Evolutionary conservation across 2,797 vertebrate species (phyloP), one percentile per base, ranked within the genome.

Genomic region (Perodicticus potto): DNA sequence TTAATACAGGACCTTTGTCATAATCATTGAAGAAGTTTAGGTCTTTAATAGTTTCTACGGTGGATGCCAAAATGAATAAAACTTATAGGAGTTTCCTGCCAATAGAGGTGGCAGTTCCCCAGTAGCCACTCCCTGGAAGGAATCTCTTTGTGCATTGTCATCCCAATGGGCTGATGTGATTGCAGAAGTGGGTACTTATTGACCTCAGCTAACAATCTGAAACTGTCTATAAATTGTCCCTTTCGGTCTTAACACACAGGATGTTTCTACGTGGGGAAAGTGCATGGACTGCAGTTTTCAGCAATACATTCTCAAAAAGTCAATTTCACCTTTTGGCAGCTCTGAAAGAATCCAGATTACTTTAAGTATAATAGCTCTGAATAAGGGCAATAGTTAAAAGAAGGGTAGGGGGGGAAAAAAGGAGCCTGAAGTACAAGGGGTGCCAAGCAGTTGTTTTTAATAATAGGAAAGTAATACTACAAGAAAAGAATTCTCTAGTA

Each of bases 251-350:
- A 93, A 93, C 67, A 77, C 77, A 94, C 96, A 96, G 96, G 96
- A 97, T 96, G 70, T 97, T 97, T 97, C 97, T 95, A 93, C 84
- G 57, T 86, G 70, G 93, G 27, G 80, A 94, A 97, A 98, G 91
- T 95, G 96, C 96, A 77, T 0, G 34, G 76, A 96, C 96, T 98
- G 98, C 98, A 98, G 86, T 97, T 98, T 98, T 96, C 97, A 96
- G 97, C 92, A 98, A 98, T 95, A 91, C 40, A 61, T 97, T 96
- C 97, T 98, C 95, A 81, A 96, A 98, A 98, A 98, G 98, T 98
- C 98, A 97, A 97, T 98, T 98, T 97, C 97, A 97, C 97, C 98
- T 98, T 98, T 96, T 98, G 97, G 96, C 97, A 98, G 98, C 94
- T 97, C 91, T 81, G 85, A 97, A 97, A 92, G 94, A 97, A 98